Conservation (phyloP, 1,140 invertebrate species). For the Drosophila pseudoananassae region DNA sequence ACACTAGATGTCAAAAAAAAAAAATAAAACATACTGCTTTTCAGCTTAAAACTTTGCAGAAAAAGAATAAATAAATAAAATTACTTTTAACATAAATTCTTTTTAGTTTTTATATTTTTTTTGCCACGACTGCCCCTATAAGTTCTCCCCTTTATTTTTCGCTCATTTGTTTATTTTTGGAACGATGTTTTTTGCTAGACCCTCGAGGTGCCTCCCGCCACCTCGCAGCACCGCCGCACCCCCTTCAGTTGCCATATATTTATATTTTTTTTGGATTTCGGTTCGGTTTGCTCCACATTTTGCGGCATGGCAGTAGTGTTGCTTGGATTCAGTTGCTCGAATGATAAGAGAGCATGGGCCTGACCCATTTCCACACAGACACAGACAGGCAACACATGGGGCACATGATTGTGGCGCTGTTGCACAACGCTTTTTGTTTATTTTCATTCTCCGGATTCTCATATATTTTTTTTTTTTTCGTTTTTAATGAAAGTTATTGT, state of each 20-base stretch:
- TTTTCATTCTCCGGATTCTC: constrained; percentile 41
- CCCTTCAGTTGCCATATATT: neutral
- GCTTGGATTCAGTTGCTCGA: constrained; percentile 24
- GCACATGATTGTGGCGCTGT: constrained; percentile 13
- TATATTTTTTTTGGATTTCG: constrained; percentile 34
- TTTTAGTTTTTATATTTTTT: constrained; percentile 9
- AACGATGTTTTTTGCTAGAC: constrained; percentile 24
- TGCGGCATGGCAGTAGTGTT: neutral
- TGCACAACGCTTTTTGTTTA: constrained; percentile 40
- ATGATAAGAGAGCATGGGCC: constrained; percentile 43
- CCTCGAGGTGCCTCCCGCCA: neutral
- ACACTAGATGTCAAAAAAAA: too few species aligned
- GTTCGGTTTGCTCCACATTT: neutral
- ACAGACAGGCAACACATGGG: constrained; percentile 9
- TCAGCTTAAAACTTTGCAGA: too few species aligned
- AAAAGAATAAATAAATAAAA: too few species aligned
- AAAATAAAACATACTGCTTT: too few species aligned
- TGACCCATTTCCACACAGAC: constrained; percentile 59
- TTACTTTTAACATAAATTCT: too few species aligned
- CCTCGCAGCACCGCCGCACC: constrained; percentile 1
- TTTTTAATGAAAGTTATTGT: constrained; percentile 67
- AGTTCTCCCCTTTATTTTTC: neutral
- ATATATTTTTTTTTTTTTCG: constrained; percentile 11
- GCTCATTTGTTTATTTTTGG: constrained; percentile 53
- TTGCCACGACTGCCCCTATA: neutral